Evolutionary conservation across 2,113 vertebrate genomes (phyloP).

Genomic region (Tenebrosternarchus preto): DNA sequence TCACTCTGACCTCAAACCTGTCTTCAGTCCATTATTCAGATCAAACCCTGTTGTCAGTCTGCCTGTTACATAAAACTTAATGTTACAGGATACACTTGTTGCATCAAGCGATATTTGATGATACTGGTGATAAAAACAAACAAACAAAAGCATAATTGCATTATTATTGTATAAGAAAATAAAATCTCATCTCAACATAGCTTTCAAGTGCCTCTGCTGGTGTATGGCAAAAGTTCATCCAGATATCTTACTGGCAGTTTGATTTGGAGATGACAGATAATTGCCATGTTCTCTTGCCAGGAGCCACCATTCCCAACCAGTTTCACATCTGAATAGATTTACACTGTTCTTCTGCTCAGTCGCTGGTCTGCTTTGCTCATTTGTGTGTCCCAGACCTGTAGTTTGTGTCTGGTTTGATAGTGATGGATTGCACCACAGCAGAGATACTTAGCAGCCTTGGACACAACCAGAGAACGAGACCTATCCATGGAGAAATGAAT

Average conservation of each 20-base stretch:
- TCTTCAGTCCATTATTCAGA: constrained; percentile 26
- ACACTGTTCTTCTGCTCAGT: background rate
- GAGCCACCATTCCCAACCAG: too few relatives aligned
- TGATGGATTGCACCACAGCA: constrained; percentile 25
- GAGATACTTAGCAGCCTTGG: constrained; percentile 34
- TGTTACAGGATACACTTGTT: background rate
- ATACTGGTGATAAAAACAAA: background rate
- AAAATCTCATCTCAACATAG: background rate
- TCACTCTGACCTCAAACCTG: background rate
- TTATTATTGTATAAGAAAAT: background rate
- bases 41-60: background rate
- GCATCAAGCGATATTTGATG: background rate
- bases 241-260: too few relatives aligned
- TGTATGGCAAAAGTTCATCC: too few relatives aligned
- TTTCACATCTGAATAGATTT: too few relatives aligned
- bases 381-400: background rate
- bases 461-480: constrained; percentile 10
- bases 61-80: background rate
- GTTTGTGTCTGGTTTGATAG: constrained; percentile 26
- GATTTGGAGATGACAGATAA: too few relatives aligned
- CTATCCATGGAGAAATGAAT: constrained; percentile 40
- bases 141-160: background rate
- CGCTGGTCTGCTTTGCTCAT: background rate
- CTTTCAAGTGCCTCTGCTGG: background rate
- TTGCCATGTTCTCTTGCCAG: too few relatives aligned